Percentiles rank a stretch among this genome's conserved stretches.
Evolutionary conservation across 2,113 vertebrate species (phyloP).

Genomic region (Ailuropoda melanoleuca): DNA sequence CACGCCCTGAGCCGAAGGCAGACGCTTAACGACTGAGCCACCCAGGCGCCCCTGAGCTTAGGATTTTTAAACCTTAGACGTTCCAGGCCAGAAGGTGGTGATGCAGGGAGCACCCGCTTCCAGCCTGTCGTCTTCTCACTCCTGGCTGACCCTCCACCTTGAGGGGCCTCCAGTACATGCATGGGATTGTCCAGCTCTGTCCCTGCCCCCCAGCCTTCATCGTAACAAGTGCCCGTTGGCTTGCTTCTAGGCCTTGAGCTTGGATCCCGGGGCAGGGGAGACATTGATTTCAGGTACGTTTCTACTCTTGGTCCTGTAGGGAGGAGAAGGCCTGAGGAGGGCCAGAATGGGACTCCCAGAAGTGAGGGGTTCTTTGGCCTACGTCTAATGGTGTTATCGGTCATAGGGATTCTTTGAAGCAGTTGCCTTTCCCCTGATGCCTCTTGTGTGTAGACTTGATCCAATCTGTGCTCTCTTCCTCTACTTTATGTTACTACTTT

Average conservation of each 20-base stretch:
- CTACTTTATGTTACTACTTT: neutral
- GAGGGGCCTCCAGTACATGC: neutral
- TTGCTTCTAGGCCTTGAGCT: neutral
- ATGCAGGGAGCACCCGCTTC: rapidly evolving
- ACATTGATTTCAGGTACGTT: neutral
- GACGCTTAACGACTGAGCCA: too few species aligned
- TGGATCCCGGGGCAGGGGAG: neutral
- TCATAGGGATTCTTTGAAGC: neutral
- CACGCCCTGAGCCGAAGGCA: too few species aligned
- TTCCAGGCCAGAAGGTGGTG: neutral
- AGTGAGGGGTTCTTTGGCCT: neutral
- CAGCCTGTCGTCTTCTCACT: too few species aligned
- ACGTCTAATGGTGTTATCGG: neutral
- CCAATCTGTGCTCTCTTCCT: neutral
- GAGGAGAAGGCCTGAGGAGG: neutral
- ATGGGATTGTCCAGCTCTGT: neutral
- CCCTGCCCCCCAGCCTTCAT: neutral
- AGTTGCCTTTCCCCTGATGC: neutral
- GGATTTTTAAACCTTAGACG: neutral
- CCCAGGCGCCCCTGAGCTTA: too few species aligned
- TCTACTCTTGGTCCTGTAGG: too few species aligned
- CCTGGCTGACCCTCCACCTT: neutral
- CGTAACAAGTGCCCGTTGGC: neutral
- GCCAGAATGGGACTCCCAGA: neutral
- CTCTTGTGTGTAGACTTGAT: neutral